These are phyloP conservation scores for Drosophila quadrilineata DNA, from an alignment of 1,140 invertebrate species.

Conservation along the genomic window DNA sequence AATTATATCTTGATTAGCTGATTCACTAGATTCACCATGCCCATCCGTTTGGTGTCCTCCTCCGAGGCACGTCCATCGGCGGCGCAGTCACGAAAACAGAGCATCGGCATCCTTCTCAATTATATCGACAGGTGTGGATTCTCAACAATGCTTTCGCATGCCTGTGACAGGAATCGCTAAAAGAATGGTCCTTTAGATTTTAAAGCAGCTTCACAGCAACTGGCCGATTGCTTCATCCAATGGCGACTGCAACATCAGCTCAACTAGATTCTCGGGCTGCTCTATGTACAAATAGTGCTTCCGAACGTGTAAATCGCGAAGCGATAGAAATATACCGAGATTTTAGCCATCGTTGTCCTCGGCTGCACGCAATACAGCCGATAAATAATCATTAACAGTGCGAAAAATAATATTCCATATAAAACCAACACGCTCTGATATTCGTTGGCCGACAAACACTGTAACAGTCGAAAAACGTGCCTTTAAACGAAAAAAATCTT, in stretches of 20 bases:
- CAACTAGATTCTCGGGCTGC: slow-evolving; percentile 86
- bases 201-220: slow-evolving; percentile 92
- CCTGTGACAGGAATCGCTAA: slow-evolving; percentile 90
- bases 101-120: slow-evolving; percentile 98
- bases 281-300: slow-evolving; percentile 87
- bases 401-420: too few relatives aligned
- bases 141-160: slow-evolving; percentile 85
- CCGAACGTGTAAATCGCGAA: slow-evolving; percentile 88
- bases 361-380: slow-evolving; percentile 51
- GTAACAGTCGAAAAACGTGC: not conserved
- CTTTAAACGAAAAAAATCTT: too few relatives aligned
- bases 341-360: slow-evolving; percentile 65
- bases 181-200: slow-evolving; percentile 96
- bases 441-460: not conserved
- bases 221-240: slow-evolving; percentile 91
- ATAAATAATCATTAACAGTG: slow-evolving; percentile 69
- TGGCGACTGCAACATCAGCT: slow-evolving; percentile 87
- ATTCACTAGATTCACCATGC: slow-evolving; percentile 97
- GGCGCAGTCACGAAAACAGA: slow-evolving; percentile 96
- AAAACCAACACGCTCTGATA: too few relatives aligned
- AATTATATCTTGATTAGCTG: slow-evolving; percentile 99
- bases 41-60: slow-evolving; percentile 95
- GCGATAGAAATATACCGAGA: slow-evolving; percentile 86
- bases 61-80: slow-evolving; percentile 94
- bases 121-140: slow-evolving; percentile 86